These are phyloP conservation scores for Heliconius ismenius DNA, from an alignment of 2,888 invertebrate genomes.

Conservation along the genomic window DNA sequence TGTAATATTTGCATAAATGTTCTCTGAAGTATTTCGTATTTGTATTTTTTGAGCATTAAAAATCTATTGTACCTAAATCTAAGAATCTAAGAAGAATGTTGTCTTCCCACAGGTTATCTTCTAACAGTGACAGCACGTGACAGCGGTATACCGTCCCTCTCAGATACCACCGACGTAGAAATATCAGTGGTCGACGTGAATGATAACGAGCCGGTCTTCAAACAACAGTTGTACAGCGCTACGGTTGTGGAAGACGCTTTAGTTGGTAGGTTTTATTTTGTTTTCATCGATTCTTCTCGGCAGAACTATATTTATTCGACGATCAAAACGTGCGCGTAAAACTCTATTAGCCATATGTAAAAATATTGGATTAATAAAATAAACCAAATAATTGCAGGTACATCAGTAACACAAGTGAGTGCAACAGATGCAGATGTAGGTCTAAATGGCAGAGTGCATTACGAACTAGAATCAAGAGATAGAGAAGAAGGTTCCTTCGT, in stretches of 20 bases:
- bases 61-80: not conserved
- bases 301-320: not conserved
- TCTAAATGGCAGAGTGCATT: slow-evolving; percentile 92
- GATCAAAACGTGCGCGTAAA: not conserved
- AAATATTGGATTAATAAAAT: not conserved
- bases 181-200: slow-evolving; percentile 97
- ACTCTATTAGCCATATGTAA: not conserved
- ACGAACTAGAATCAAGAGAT: slow-evolving; percentile 87
- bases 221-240: slow-evolving; percentile 90
- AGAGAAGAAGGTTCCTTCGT: slow-evolving; percentile 94
- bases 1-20: no score
- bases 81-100: no score
- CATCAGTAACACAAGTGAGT: slow-evolving; percentile 88
- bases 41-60: no score
- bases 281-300: not conserved
- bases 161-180: slow-evolving; percentile 97
- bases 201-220: slow-evolving; percentile 95
- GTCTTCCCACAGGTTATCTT: slow-evolving; percentile 85
- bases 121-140: slow-evolving; percentile 96
- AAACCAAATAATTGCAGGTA: slow-evolving; percentile 69
- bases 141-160: slow-evolving; percentile 93
- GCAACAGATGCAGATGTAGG: slow-evolving; percentile 93
- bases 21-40: no score
- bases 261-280: slow-evolving; percentile 81
- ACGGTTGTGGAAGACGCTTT: slow-evolving; percentile 93